A percentile compares a stretch with the other conserved stretches of the same genome.
Conservation (phyloP, 2,888 invertebrate genomes). For the Willowsia nigromaculata region DNA sequence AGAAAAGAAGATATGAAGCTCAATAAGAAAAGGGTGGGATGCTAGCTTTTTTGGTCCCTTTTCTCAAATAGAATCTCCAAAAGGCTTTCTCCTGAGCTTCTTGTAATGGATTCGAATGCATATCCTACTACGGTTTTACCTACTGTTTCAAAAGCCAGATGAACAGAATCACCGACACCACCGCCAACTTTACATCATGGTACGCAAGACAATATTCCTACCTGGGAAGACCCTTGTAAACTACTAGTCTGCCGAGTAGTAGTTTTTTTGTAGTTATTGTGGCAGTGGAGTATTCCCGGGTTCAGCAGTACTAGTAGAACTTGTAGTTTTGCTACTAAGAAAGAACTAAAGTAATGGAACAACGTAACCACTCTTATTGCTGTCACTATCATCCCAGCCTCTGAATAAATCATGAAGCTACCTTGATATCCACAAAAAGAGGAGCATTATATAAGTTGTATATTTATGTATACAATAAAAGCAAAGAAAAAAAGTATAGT, state of each 20-base stretch:
- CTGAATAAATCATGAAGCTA: constrained; percentile 70
- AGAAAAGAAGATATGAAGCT: constrained; percentile 45
- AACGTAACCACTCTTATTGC: constrained; percentile 67
- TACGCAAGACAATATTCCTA: not conserved
- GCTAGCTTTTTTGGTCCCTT: not conserved
- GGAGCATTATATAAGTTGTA: not conserved
- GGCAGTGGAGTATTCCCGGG: not conserved
- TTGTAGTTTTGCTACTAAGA: not conserved
- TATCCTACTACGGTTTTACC: constrained; percentile 18
- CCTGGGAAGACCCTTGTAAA: not conserved
- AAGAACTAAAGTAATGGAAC: constrained; percentile 52
- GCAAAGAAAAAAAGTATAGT: not conserved
- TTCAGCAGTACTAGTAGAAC: not conserved
- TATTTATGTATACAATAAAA: not conserved
- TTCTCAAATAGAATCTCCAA: not conserved
- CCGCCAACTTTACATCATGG: not conserved
- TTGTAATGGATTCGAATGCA: constrained; percentile 5
- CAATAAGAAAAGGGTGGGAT: constrained; percentile 24
- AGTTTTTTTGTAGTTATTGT: not conserved
- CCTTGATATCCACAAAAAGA: constrained; percentile 60
- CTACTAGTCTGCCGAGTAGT: not conserved
- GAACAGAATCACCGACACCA: constrained; percentile 23
- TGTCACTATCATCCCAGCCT: constrained; percentile 67
- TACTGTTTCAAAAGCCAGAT: constrained; percentile 24
- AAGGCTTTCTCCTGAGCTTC: constrained; percentile 12